phyloP scores from a whole-genome alignment of 2,113 vertebrate species.

The Tragelaphus strepsiceros region DNA sequence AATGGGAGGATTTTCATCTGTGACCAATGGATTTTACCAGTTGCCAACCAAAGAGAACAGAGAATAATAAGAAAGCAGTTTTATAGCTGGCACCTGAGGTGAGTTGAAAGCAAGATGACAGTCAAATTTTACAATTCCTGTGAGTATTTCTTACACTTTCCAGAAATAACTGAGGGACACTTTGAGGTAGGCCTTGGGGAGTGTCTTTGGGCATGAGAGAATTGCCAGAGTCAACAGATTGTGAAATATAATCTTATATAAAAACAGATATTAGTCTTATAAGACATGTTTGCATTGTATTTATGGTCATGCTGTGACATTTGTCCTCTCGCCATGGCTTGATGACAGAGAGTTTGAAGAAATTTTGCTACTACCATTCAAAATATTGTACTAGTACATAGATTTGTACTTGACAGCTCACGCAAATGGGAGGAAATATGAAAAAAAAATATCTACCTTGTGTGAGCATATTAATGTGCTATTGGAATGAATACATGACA shows the following conservation, averaged over 20 bases:
- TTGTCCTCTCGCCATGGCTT: neutral
- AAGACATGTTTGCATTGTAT: neutral
- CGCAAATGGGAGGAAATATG: neutral
- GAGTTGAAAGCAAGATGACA: neutral
- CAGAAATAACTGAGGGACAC: neutral
- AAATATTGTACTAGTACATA: neutral
- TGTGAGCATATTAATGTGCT: neutral
- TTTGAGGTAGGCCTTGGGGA: neutral
- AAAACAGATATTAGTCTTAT: neutral
- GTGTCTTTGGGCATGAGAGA: neutral
- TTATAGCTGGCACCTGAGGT: neutral
- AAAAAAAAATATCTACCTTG: neutral
- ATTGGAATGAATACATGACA: neutral
- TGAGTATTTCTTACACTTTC: neutral
- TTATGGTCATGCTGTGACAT: neutral
- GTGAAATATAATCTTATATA: slow-evolving; percentile 14
- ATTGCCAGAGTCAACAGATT: neutral
- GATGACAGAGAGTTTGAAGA: neutral
- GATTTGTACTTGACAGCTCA: neutral
- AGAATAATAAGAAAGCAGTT: neutral
- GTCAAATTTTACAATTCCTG: neutral
- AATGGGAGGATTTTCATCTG: neutral
- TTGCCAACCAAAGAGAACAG: neutral
- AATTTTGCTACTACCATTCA: neutral
- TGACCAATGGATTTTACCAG: neutral